Evolutionary conservation across 2,888 invertebrate genomes (phyloP).

Genomic region (Heliconius sara): DNA sequence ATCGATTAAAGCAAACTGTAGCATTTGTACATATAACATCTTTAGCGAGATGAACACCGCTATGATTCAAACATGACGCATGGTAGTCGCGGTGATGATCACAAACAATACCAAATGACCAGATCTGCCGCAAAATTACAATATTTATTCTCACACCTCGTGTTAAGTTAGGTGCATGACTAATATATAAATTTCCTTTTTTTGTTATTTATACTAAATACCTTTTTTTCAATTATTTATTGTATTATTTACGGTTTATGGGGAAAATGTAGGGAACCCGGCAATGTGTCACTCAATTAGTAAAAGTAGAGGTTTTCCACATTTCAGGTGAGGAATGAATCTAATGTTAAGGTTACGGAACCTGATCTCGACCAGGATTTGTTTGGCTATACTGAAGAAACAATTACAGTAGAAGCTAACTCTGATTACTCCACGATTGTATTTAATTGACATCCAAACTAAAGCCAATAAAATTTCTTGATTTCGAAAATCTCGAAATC

Average conservation of each 20-base stretch:
- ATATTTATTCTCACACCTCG: neutral
- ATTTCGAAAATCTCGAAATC: too few species aligned
- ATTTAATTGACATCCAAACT: neutral
- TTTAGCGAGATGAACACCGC: slow-evolving; percentile 8
- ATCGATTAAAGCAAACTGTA: neutral
- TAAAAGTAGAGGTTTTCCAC: neutral
- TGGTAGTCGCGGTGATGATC: slow-evolving; percentile 28
- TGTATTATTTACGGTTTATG: neutral
- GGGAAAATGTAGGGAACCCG: neutral
- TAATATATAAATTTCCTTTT: neutral
- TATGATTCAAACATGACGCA: slow-evolving; percentile 41
- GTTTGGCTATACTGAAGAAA: neutral
- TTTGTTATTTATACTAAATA: neutral
- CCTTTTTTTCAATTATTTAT: neutral
- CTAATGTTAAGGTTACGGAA: neutral
- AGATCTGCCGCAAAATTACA: slow-evolving; percentile 5
- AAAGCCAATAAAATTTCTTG: too few species aligned
- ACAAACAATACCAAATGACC: slow-evolving; percentile 34
- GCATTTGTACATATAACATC: neutral
- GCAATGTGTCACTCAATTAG: neutral
- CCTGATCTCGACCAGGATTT: neutral
- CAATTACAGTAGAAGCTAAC: neutral
- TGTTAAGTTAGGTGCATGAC: neutral
- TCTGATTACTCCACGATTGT: neutral
- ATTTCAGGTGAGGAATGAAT: too few species aligned